phyloP scores from a whole-genome alignment of 2,113 vertebrate genomes.

The Struthio camelus region DNA sequence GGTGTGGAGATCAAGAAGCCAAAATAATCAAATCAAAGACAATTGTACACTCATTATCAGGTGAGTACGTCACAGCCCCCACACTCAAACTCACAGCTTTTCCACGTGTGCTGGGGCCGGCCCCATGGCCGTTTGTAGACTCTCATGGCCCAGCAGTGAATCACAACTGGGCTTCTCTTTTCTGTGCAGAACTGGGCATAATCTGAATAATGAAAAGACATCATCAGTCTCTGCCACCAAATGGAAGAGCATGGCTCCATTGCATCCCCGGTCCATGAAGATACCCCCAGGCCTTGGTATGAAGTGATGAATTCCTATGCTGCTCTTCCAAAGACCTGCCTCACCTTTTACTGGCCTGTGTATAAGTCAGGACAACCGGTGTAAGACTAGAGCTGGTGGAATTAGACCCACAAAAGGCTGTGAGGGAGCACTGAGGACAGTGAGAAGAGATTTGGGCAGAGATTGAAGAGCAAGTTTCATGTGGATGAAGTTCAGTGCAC shows the following conservation, averaged over 20 bases:
- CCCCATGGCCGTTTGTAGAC: not conserved
- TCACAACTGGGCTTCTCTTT: not conserved
- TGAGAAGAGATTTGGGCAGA: not conserved
- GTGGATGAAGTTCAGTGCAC: not conserved
- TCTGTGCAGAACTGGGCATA: not conserved
- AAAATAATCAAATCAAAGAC: slow-evolving; percentile 10
- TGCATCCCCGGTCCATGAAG: not conserved
- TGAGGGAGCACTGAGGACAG: not conserved
- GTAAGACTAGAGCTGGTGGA: not conserved
- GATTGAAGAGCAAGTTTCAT: not conserved
- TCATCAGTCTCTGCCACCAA: not conserved
- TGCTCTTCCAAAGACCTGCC: not conserved
- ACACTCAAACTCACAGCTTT: not conserved
- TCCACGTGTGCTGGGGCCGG: not conserved
- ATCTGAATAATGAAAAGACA: not conserved
- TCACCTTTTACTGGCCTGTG: not conserved
- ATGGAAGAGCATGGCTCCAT: not conserved
- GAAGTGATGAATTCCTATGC: not conserved
- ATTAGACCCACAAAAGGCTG: not conserved
- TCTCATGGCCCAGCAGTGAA: not conserved
- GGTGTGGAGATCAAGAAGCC: not conserved
- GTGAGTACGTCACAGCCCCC: not conserved
- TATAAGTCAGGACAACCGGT: not conserved
- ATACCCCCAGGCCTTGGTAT: not conserved
- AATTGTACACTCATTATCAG: not conserved